phyloP scores from a whole-genome alignment of 2,888 invertebrate genomes.

The Monopis laevigella region DNA sequence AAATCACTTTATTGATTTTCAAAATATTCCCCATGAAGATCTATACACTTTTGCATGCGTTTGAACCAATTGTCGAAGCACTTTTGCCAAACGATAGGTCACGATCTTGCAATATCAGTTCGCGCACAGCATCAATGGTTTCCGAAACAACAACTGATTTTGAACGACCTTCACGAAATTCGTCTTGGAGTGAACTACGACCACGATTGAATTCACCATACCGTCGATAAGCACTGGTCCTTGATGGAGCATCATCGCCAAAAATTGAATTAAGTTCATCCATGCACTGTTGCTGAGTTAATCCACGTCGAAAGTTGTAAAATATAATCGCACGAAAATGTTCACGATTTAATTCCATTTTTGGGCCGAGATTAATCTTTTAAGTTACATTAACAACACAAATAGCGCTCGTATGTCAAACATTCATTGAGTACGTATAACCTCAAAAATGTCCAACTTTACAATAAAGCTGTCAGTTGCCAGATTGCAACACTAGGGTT shows the following conservation, averaged over 20 bases:
- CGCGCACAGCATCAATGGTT: not conserved
- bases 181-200: not conserved
- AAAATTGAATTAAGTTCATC: slow-evolving; percentile 9
- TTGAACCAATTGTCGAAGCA: not conserved
- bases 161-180: not conserved
- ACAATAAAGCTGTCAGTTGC: not conserved
- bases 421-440: not conserved
- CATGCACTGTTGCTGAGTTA: slow-evolving; percentile 3
- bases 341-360: too few relatives aligned
- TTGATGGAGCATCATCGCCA: slow-evolving; percentile 10
- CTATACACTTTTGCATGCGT: not conserved
- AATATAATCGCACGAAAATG: too few relatives aligned
- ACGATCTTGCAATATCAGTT: not conserved
- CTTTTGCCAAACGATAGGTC: not conserved
- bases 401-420: not conserved
- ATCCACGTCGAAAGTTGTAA: too few relatives aligned
- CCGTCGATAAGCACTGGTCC: slow-evolving; percentile 5
- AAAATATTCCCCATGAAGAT: too few relatives aligned
- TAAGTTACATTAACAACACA: not conserved
- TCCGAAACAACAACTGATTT: not conserved
- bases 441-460: not conserved
- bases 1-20: too few relatives aligned
- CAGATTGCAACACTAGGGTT: not conserved
- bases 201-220: slow-evolving; percentile 2
- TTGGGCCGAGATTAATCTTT: too few relatives aligned